Evolutionary conservation across 1,140 invertebrate species (phyloP).

Genomic region (Lepidurus apus): DNA sequence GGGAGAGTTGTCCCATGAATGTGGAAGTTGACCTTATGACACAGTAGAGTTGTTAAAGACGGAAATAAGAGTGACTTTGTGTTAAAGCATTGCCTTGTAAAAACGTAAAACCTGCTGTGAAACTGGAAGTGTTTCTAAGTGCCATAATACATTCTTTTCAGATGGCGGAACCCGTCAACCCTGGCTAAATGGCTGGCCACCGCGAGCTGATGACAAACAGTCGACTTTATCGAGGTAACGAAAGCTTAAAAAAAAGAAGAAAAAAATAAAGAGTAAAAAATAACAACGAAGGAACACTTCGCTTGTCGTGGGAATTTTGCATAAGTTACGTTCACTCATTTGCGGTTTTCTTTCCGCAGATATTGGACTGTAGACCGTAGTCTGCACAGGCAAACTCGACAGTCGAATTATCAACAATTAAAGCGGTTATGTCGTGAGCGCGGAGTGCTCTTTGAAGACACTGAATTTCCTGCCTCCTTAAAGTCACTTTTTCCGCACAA

Average conservation of each 20-base stretch:
- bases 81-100: background rate
- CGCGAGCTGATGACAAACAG: conserved; percentile 34
- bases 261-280: background rate
- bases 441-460: conserved; percentile 60
- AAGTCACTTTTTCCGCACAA: conserved; percentile 55
- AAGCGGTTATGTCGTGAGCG: conserved; percentile 53
- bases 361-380: conserved; percentile 55
- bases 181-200: conserved; percentile 35
- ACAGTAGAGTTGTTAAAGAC: background rate
- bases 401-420: conserved; percentile 50
- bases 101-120: background rate
- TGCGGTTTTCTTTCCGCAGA: conserved; percentile 43
- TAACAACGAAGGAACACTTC: background rate
- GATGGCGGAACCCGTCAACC: conserved; percentile 29
- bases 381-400: conserved; percentile 43
- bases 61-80: background rate
- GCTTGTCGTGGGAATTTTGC: background rate
- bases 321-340: background rate
- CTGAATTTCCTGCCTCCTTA: conserved; percentile 57
- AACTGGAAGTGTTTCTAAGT: background rate
- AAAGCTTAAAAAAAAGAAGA: background rate
- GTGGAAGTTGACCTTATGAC: background rate
- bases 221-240: conserved; percentile 35
- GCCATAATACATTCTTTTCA: background rate
- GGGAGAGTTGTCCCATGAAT: background rate